A percentile compares a stretch with the other conserved stretches of the same genome.
Conservation (phyloP, 2,888 invertebrate species). For the Idaea aversata region DNA sequence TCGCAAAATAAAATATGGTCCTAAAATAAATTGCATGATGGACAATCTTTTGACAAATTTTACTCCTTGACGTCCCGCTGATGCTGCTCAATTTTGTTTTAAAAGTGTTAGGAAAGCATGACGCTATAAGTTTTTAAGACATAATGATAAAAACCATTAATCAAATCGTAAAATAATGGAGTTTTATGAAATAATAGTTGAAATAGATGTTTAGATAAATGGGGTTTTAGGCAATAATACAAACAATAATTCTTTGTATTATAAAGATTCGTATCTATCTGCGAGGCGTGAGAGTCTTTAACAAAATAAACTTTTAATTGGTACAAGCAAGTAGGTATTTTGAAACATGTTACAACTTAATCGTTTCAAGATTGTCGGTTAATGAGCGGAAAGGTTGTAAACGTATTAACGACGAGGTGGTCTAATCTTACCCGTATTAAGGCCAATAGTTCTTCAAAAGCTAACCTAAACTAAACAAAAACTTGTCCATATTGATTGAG, state of each 20-base stretch:
- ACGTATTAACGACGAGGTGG: slow-evolving; percentile 66
- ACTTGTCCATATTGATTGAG: slow-evolving; percentile 19
- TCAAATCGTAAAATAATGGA: slow-evolving; percentile 53
- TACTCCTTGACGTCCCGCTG: slow-evolving; percentile 19
- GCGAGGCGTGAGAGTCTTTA: slow-evolving; percentile 62
- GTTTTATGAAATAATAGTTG: slow-evolving; percentile 44
- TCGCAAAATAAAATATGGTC: not conserved
- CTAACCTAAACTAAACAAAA: slow-evolving; percentile 20
- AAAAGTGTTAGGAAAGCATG: slow-evolving; percentile 17
- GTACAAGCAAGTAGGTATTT: slow-evolving; percentile 61
- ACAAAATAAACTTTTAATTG: slow-evolving; percentile 69
- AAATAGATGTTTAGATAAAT: slow-evolving; percentile 28
- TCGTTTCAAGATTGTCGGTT: slow-evolving; percentile 66
- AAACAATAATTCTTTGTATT: slow-evolving; percentile 53
- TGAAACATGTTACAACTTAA: slow-evolving; percentile 73
- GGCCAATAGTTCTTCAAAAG: slow-evolving; percentile 17
- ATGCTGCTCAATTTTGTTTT: slow-evolving; percentile 10
- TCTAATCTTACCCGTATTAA: slow-evolving; percentile 33
- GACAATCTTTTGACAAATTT: slow-evolving; percentile 27
- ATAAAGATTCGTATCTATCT: slow-evolving; percentile 60
- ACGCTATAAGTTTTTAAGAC: slow-evolving; percentile 29
- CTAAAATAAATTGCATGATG: slow-evolving; percentile 30
- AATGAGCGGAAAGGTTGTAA: slow-evolving; percentile 76
- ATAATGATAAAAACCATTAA: slow-evolving; percentile 44
- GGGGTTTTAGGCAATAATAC: slow-evolving; percentile 60